phyloP scores from a whole-genome alignment of 1,140 invertebrate genomes.

The Andricus grossulariae region DNA sequence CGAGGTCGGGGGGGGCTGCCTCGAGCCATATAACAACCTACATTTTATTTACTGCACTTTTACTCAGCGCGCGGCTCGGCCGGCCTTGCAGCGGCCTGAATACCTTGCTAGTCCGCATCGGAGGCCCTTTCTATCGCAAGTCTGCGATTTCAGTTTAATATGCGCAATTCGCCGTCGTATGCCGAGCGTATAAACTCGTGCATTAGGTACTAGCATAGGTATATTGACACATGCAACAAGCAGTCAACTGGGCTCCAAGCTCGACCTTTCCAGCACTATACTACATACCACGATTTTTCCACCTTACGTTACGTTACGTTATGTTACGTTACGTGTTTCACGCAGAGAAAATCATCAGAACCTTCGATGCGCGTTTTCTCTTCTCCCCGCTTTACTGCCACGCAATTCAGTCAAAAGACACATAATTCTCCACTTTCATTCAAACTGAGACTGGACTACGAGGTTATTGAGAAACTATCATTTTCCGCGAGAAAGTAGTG shows the following conservation, averaged over 20 bases:
- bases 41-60: constrained; percentile 66
- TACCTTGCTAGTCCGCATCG: constrained; percentile 55
- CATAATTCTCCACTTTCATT: too few relatives aligned
- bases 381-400: background rate
- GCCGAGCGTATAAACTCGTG: constrained; percentile 11
- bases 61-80: constrained; percentile 46
- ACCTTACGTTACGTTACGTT: background rate
- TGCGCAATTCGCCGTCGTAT: constrained; percentile 26
- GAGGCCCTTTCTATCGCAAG: constrained; percentile 27
- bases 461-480: too few relatives aligned
- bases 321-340: background rate
- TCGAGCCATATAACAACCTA: constrained; percentile 64
- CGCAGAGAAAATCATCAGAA: background rate
- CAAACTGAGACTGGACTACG: too few relatives aligned
- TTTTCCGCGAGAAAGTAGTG: too few relatives aligned
- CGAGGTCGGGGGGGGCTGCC: constrained; percentile 45
- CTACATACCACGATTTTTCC: background rate
- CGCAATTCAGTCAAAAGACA: background rate
- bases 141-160: constrained; percentile 28
- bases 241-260: background rate
- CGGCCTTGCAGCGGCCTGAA: constrained; percentile 63
- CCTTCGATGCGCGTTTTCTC: background rate
- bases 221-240: background rate
- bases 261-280: constrained; percentile 18
- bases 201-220: background rate